Evolutionary conservation across 2,888 invertebrate genomes (phyloP), one percentile per base, ranked within the genome.

Genomic region (Carabus problematicus): DNA sequence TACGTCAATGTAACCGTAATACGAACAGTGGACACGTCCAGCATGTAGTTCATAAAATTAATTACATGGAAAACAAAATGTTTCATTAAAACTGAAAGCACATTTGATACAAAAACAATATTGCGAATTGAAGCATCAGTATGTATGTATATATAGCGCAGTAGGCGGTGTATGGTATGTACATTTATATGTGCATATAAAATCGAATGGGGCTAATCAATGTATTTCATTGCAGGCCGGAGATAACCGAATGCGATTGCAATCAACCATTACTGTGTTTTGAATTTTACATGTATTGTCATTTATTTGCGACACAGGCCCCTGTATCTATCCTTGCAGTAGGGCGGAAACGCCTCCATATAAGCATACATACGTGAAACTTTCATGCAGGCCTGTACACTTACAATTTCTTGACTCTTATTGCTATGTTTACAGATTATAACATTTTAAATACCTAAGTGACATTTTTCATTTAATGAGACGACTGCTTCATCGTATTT

Each of bases 161-260:
- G 29, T 29, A 29, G 29, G 29, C 29, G 29, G 29, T 29, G 29
- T 29, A 29, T 29, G 29, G 45, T 9, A 9, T n/a, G 3, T 14
- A 14, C n/a, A 3, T 52, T 49, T 64, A 42, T 42, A 41, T 14
- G 12, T 18, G 59, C 47, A 66, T 52, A 67, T 67, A 67, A 67
- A 67, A 67, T 67, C 60, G 52, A 60, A 67, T 67, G 60, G 54
- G 42, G 43, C 67, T 67, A 67, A 67, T 67, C 67, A 67, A 60
- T 60, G 67, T 67, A 67, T 67, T 67, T 67, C 60, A 67, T 67
- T 67, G 67, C 60, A 54, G 56, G n/a, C 43, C 49, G 19, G 60
- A 60, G 67, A 54, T 64, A 67, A 43, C 60, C 54, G 54, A 67
- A 67, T 67, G 67, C 67, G 67, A 67, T 67, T 67, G 67, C 67